These are phyloP conservation scores for Acanthisitta chloris DNA, from an alignment of 2,113 vertebrate genomes.

Conservation along the genomic window DNA sequence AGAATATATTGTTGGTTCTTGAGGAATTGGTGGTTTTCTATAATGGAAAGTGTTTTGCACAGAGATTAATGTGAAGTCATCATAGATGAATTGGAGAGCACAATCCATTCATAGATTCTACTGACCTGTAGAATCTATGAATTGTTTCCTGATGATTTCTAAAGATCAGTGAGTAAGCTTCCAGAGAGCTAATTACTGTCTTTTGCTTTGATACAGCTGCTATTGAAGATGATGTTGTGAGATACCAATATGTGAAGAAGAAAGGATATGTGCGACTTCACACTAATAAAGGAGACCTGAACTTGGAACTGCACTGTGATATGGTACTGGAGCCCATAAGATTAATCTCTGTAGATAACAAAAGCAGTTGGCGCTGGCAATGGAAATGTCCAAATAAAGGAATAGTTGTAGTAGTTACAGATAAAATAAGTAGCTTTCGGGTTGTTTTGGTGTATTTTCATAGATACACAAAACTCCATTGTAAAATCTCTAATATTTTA, in stretches of 20 bases:
- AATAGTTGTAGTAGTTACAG: not conserved
- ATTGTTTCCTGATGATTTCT: not conserved
- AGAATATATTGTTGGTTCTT: not conserved
- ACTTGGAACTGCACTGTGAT: slow-evolving; percentile 94
- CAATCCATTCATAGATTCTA: no score
- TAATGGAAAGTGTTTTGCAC: not conserved
- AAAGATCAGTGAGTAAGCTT: not conserved
- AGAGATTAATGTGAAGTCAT: not conserved
- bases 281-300: slow-evolving; percentile 92
- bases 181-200: not conserved
- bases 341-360: not conserved
- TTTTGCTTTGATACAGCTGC: slow-evolving; percentile 69
- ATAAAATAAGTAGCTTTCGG: not conserved
- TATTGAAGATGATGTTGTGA: slow-evolving; percentile 88
- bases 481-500: not conserved
- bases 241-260: slow-evolving; percentile 93
- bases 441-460: not conserved
- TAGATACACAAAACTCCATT: not conserved
- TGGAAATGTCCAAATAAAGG: not conserved
- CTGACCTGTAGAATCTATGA: not conserved
- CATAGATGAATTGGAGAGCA: not conserved
- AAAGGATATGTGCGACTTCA: slow-evolving; percentile 94
- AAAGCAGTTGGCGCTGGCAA: not conserved
- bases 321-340: slow-evolving; percentile 74
- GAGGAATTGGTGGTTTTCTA: not conserved